These are phyloP conservation scores for Oophaga pumilio DNA, from an alignment of 2,113 vertebrate species.

Conservation along the genomic window DNA sequence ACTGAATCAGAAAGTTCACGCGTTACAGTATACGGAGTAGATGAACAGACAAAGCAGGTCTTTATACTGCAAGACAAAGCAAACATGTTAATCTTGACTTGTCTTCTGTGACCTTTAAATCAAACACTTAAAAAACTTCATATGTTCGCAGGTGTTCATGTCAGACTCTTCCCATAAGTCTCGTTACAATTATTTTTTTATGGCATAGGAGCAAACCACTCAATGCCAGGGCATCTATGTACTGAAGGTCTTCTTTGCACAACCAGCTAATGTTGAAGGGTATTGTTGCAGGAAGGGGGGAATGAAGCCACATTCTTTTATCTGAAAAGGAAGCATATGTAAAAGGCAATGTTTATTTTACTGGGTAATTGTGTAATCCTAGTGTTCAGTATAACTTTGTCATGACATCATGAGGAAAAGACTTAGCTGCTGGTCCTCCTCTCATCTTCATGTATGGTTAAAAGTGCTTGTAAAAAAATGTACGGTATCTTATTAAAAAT, in stretches of 20 bases:
- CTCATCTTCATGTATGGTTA: too few relatives aligned
- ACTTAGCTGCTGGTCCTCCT: not conserved
- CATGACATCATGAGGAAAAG: not conserved
- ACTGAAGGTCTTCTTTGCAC: not conserved
- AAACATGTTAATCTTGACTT: not conserved
- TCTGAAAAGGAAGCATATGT: slow-evolving; percentile 11
- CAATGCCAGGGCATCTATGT: not conserved
- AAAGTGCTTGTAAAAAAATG: too few relatives aligned
- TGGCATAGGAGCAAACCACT: not conserved
- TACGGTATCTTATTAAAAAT: too few relatives aligned
- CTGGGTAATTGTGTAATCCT: not conserved
- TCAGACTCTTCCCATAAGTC: not conserved
- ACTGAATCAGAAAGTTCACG: not conserved
- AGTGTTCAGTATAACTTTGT: not conserved
- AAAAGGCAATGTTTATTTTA: slow-evolving; percentile 3
- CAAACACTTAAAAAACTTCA: not conserved
- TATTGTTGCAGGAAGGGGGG: not conserved
- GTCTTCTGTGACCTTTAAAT: not conserved
- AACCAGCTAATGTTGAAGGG: not conserved
- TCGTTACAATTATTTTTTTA: not conserved
- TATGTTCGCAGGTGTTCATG: too few relatives aligned
- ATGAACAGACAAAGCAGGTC: not conserved
- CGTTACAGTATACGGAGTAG: not conserved
- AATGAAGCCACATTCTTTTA: not conserved
- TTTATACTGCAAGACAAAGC: not conserved